Evolutionary conservation across 2,888 invertebrate species (phyloP), one percentile per base, ranked within the genome.

Genomic region (Ganaspis brasiliensis): DNA sequence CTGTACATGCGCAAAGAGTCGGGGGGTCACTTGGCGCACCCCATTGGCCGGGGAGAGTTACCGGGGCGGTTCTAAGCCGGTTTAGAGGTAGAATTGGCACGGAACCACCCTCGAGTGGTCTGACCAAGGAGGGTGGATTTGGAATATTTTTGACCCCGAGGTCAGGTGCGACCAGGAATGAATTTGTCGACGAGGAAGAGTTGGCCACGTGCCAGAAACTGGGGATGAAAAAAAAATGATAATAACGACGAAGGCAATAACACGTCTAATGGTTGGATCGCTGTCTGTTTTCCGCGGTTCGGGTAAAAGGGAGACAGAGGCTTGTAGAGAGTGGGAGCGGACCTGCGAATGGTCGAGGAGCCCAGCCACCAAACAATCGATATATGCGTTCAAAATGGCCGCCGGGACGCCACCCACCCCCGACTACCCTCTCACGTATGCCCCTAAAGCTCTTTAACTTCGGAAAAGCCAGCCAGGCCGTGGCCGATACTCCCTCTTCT

Each of bases 301-400:
- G 72, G 73, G 35, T 9, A 74, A 78, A 76, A 72, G 73, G 72
- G 79, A 77, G 77, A 78, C 73, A 79, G 79, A 74, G 70, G 63
- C 73, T 67, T 63, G 73, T 24, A 67, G 73, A 77, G 79, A 71
- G 76, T 76, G 78, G 71, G 77, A 63, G 63, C 55, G 63, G 73
- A 74, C 89, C 89, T 87, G 88, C 89, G 89, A 90, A 90, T 90
- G 90, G 90, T 87, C 90, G 90, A 90, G 89, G 84, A 87, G 89
- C 91, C 89, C 89, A 89, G 91, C 91, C 91, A 90, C 91, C 91
- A 91, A 91, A 91, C 91, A 91, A 91, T 91, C 91, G 91, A 91
- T 91, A 91, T 91, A 91, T 91, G 91, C 91, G 91, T 91, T 91
- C 91, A 91, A 91, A 91, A 91, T 91, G 91, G 91, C 91, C 90